Evolutionary conservation across 2,888 invertebrate species (phyloP).

Genomic region (Nymphalis c-album): DNA sequence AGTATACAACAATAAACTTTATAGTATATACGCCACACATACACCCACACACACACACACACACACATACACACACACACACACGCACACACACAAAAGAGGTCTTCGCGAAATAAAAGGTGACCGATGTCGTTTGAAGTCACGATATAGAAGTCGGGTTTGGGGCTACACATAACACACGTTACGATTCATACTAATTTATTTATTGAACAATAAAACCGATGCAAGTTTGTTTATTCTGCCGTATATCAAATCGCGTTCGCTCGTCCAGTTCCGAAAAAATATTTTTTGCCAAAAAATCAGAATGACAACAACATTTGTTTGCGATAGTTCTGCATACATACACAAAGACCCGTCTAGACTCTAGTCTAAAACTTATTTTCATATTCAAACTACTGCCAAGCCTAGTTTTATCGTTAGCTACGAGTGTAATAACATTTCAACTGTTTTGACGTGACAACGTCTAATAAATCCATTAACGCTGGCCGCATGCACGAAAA

Average conservation of each 20-base stretch:
- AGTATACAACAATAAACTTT: no score
- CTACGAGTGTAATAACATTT: constrained; percentile 13
- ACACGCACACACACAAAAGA: no score
- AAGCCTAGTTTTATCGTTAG: constrained; percentile 13
- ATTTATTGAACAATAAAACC: background rate
- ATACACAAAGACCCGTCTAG: constrained; percentile 3
- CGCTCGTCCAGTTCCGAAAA: constrained; percentile 4
- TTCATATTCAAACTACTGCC: constrained; percentile 10
- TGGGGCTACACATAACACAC: no score
- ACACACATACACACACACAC: no score
- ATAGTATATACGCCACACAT: no score
- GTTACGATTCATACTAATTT: background rate
- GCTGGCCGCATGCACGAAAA: no score
- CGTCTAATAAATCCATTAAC: no score
- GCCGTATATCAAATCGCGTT: background rate
- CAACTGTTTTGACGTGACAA: constrained; percentile 22
- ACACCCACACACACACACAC: no score
- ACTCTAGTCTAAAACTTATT: constrained; percentile 8
- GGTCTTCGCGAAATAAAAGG: no score
- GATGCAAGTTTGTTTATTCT: constrained; percentile 1
- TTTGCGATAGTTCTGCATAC: constrained; percentile 16
- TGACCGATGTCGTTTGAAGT: no score
- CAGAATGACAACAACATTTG: constrained; percentile 5
- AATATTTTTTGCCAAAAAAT: constrained; percentile 16
- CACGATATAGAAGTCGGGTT: no score